Base-by-base conservation (phyloP, 1,140 invertebrate species). In the Lysiphlebus fabarum region DNA sequence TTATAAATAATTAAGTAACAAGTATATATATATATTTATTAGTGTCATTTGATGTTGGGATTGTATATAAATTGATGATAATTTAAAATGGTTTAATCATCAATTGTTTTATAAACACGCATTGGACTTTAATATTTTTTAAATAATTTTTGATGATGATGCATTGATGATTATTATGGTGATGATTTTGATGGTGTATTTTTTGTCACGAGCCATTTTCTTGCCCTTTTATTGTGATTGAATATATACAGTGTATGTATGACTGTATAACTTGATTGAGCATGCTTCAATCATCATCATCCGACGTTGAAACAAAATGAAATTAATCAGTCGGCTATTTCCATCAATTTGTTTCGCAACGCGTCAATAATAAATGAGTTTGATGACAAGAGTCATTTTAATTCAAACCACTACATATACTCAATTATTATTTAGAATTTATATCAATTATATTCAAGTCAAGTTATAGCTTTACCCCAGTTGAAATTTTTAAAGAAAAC, bases 191-290 rank as follows among this genome's bases (percentile, higher is more conserved):
- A 17, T 17, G 17, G 17, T 26, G 17, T 26, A 26, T 26, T 26
- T n/a, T 26, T 26, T 59, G 58, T 50, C 58, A 59, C 58, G 58
- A 59, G 58, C 58, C 58, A 59, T 50, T 59, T 60, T 36, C 53
- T 60, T 55, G 44, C 58, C 51, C 58, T 60, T 53, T 60, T 50
- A 14, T 38, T 36, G n/a, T n/a, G n/a, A n/a, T n/a, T n/a, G n/a
- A n/a, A n/a, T n/a, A n/a, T 51, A 38, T 51, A 4, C 34, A 4
- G 37, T 14, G 44, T 44, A 58, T 58, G 12, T 48, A n/a, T 36
- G 45, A 45, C 55, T 54, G 55, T 49, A 53, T 60, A 60, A 60
- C 53, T 60, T 34, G 53, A 60, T 60, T 60, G 58, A 47, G 42
- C 53, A 60, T 60, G 50, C 58, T 60, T 60, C 44, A 60, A 26